Conservation (phyloP, 2,113 vertebrate species). For the Cervus canadensis region DNA sequence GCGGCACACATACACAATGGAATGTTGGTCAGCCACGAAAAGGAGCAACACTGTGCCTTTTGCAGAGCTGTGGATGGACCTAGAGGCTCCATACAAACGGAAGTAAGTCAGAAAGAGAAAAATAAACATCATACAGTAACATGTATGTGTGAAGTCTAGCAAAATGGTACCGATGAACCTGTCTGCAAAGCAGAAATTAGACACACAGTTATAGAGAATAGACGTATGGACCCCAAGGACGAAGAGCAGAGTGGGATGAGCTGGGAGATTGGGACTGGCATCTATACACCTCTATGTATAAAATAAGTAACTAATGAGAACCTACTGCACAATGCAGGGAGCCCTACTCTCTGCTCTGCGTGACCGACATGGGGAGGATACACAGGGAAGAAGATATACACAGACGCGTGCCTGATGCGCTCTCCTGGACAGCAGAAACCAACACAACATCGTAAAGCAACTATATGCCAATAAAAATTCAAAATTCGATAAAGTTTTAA, state of each 20-base stretch:
- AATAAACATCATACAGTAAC: neutral
- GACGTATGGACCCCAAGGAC: neutral
- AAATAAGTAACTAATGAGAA: neutral
- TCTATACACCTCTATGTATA: accelerated
- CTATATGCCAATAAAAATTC: neutral
- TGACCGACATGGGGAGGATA: neutral
- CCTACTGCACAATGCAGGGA: neutral
- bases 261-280: neutral
- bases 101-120: neutral
- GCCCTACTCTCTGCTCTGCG: neutral
- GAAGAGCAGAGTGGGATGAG: neutral
- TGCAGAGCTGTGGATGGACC: neutral
- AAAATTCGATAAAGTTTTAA: neutral
- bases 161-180: neutral
- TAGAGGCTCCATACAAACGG: neutral
- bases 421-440: neutral
- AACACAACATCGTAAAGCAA: neutral
- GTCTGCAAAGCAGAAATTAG: neutral
- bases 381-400: neutral
- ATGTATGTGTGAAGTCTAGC: neutral
- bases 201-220: neutral
- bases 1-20: neutral
- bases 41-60: neutral
- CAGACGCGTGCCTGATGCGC: neutral
- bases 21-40: neutral